phyloP scores from a whole-genome alignment of 2,797 vertebrate genomes.

The Emydoidea blandingii region DNA sequence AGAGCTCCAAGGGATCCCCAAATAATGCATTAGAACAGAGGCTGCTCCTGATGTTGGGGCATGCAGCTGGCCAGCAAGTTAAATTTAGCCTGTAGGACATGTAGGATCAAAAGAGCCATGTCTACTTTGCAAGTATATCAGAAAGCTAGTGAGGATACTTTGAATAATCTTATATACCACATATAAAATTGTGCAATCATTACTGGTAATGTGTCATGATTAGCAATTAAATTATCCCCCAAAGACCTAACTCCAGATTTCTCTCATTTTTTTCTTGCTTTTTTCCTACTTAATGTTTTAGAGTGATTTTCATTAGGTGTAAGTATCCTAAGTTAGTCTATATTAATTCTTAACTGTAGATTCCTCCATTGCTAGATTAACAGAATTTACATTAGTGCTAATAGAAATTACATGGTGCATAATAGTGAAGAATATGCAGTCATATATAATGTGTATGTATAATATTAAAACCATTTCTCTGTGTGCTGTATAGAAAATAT shows the following conservation, averaged over 20 bases:
- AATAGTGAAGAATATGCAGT: background rate
- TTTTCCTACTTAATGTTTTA: constrained; percentile 73
- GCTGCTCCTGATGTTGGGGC: too few relatives aligned
- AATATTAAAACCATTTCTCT: background rate
- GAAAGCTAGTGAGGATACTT: constrained; percentile 58
- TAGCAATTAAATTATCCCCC: constrained; percentile 75
- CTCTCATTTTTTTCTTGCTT: constrained; percentile 59
- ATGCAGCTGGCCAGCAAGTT: background rate
- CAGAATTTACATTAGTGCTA: background rate
- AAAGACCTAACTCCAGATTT: constrained; percentile 62
- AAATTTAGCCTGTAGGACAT: background rate
- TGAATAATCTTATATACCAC: constrained; percentile 68
- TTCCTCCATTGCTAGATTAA: background rate
- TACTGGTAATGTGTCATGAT: constrained; percentile 68
- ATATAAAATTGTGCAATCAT: constrained; percentile 62
- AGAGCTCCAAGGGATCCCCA: background rate
- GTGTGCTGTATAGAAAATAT: background rate
- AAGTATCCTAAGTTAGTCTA: constrained; percentile 54
- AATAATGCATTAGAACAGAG: too few relatives aligned
- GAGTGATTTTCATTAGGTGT: constrained; percentile 77
- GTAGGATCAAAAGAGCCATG: constrained; percentile 67
- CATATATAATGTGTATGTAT: background rate
- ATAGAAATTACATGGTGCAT: background rate
- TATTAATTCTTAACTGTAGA: background rate
- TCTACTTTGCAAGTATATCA: constrained; percentile 56